Conservation (phyloP, 2,113 vertebrate genomes). For the Pollachius pollachius region DNA sequence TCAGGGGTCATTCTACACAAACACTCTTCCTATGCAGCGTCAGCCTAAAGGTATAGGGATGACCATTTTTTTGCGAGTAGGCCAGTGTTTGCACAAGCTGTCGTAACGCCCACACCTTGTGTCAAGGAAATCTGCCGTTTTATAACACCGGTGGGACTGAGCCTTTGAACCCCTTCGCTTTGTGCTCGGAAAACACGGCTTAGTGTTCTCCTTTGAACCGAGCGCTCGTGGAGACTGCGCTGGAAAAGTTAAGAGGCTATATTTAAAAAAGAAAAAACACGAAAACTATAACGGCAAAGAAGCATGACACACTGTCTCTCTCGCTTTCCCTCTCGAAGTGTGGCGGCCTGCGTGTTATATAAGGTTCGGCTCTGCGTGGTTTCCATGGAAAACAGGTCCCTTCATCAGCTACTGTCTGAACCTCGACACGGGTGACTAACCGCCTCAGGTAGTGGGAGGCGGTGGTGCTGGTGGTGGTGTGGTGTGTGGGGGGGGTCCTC, state of each 20-base stretch:
- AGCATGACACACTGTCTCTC: too few species aligned
- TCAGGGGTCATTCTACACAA: too few species aligned
- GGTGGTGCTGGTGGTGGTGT: not conserved
- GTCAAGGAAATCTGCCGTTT: slow-evolving; percentile 65
- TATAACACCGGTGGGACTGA: slow-evolving; percentile 47
- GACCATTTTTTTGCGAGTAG: slow-evolving; percentile 48
- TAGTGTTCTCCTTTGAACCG: slow-evolving; percentile 14
- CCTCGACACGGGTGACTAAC: too few species aligned
- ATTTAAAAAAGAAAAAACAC: not conserved
- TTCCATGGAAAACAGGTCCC: too few species aligned
- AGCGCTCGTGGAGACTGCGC: slow-evolving; percentile 48
- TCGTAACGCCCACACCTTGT: slow-evolving; percentile 48
- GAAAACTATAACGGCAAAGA: slow-evolving; percentile 2
- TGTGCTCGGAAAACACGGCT: slow-evolving; percentile 56
- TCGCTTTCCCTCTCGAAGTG: too few species aligned
- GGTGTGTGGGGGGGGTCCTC: not conserved
- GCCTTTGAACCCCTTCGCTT: slow-evolving; percentile 31
- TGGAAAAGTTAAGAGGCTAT: not conserved
- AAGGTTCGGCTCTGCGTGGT: too few species aligned
- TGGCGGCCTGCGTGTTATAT: too few species aligned
- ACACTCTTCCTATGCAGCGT: too few species aligned
- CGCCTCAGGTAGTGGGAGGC: too few species aligned
- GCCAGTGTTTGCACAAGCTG: slow-evolving; percentile 60
- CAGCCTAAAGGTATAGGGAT: too few species aligned
- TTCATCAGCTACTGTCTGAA: too few species aligned